Percentiles rank a stretch among this genome's conserved stretches.
Conservation (phyloP, 2,113 vertebrate genomes). For the Passer domesticus region DNA sequence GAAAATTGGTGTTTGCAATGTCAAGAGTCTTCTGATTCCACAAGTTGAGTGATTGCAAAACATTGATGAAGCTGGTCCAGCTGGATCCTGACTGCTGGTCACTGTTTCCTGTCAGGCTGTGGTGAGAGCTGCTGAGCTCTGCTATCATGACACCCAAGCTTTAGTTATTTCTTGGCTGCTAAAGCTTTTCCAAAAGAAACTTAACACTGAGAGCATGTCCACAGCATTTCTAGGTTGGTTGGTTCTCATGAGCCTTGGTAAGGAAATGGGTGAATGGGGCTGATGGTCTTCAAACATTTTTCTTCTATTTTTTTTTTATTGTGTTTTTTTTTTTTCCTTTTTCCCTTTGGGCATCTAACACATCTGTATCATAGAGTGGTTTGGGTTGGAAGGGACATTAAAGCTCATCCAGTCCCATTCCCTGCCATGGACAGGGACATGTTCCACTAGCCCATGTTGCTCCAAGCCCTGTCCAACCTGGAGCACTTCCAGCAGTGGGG, state of each 20-base stretch:
- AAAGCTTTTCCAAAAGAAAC: neutral
- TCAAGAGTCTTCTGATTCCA: neutral
- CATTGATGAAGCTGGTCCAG: neutral
- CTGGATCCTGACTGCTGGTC: neutral
- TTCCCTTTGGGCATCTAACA: neutral
- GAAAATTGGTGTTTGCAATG: neutral
- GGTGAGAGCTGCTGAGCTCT: neutral
- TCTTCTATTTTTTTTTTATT: neutral
- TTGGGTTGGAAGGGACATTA: neutral
- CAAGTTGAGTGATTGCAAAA: neutral
- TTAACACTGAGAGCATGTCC: neutral
- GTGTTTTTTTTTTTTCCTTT: neutral
- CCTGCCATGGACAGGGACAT: neutral
- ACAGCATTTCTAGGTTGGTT: neutral
- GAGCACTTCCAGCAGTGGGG: neutral
- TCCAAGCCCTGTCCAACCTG: neutral
- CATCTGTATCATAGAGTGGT: neutral
- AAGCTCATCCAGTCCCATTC: neutral
- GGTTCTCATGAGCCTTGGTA: neutral
- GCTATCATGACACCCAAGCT: neutral
- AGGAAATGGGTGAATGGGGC: neutral
- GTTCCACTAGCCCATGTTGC: rapidly evolving
- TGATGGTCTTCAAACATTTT: neutral
- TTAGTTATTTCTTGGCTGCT: neutral
- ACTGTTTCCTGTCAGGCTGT: neutral